phyloP scores from a whole-genome alignment of 2,888 invertebrate genomes.

The Hydraecia micacea region DNA sequence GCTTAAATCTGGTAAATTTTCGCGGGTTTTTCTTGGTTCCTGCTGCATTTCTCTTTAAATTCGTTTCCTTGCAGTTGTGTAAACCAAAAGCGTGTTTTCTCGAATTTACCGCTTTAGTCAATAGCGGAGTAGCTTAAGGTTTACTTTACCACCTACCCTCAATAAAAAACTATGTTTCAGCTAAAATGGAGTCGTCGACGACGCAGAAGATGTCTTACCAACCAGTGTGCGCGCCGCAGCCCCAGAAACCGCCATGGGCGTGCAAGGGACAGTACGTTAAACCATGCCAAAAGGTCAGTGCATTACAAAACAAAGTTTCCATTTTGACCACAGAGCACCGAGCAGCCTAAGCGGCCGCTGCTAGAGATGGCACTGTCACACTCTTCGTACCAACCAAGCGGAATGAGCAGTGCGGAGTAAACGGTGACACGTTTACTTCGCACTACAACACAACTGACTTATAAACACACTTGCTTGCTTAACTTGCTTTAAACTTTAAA shows the following conservation, averaged over 20 bases:
- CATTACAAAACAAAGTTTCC: background rate
- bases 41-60: background rate
- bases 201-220: slow-evolving; percentile 90
- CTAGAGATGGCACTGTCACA: background rate
- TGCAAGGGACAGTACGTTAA: slow-evolving; percentile 85
- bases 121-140: too few species aligned
- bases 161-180: slow-evolving; percentile 66
- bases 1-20: background rate
- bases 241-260: slow-evolving; percentile 87
- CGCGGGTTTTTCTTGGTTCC: background rate
- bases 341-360: background rate
- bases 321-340: background rate
- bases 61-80: too few species aligned
- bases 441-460: background rate
- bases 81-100: background rate
- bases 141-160: background rate
- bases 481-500: background rate
- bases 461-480: background rate
- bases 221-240: slow-evolving; percentile 83
- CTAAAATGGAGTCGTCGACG: slow-evolving; percentile 89
- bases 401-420: too few species aligned
- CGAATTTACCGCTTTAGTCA: background rate
- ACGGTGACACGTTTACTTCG: background rate
- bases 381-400: background rate
- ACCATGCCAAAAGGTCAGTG: slow-evolving; percentile 82